Evolutionary conservation across 2,113 vertebrate genomes (phyloP).

Genomic region (Petrocephalus zakoni): DNA sequence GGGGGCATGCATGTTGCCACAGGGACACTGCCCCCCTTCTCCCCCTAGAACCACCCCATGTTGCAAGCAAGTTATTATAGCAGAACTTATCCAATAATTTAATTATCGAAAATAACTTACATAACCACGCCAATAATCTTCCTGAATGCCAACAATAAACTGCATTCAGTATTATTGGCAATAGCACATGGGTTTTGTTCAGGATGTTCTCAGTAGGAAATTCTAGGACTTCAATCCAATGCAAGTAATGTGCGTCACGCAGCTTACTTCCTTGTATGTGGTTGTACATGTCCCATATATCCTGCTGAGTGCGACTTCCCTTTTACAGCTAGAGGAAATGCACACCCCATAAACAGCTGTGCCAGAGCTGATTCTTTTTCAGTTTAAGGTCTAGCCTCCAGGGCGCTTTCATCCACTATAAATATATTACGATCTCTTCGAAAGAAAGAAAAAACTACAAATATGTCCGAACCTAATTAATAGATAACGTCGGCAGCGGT

Average conservation of each 20-base stretch:
- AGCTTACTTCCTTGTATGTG: slow-evolving; percentile 11
- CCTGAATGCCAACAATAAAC: not conserved
- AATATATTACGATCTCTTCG: not conserved
- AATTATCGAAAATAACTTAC: not conserved
- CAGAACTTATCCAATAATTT: not conserved
- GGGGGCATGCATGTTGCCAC: too few species aligned
- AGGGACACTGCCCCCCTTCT: too few species aligned
- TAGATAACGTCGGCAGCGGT: not conserved
- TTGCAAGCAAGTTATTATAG: not conserved
- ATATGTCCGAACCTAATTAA: slow-evolving; percentile 3
- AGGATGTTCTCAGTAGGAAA: not conserved
- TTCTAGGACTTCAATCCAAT: not conserved
- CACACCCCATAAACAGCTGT: not conserved
- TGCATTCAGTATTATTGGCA: not conserved
- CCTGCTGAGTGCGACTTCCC: not conserved
- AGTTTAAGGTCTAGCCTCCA: not conserved
- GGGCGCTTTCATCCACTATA: not conserved
- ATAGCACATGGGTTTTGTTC: not conserved
- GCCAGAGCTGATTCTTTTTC: not conserved
- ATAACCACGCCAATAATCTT: not conserved
- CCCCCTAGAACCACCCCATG: too few species aligned
- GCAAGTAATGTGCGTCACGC: slow-evolving; percentile 4
- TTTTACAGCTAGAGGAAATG: slow-evolving; percentile 1
- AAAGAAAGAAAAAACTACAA: not conserved
- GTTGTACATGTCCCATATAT: not conserved